A percentile compares a stretch with the other conserved stretches of the same genome.
These are phyloP conservation scores for Ophioderma brevispina DNA, from an alignment of 35 echinoderm and acorn worm genomes.

Conservation along the genomic window DNA sequence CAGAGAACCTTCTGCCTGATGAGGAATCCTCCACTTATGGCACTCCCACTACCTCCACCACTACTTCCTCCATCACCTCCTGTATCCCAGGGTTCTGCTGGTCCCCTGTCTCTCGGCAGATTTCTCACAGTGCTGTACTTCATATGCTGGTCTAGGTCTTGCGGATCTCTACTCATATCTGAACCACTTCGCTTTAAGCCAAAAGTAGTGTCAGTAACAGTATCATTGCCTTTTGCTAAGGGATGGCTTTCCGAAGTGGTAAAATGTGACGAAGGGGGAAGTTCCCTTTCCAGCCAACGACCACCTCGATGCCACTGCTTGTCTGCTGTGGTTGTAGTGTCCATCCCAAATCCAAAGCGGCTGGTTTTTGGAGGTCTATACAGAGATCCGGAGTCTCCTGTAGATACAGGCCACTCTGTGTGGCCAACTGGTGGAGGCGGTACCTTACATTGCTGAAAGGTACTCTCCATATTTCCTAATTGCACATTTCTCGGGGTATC, in stretches of 20 bases:
- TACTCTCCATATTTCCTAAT: constrained; percentile 1
- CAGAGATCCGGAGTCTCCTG: too few relatives aligned
- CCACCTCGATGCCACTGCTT: not conserved
- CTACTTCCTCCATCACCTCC: not conserved
- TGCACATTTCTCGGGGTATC: constrained; percentile 12
- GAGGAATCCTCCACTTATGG: not conserved
- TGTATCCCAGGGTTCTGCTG: not conserved
- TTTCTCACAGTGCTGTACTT: not conserved
- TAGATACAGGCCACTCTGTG: not conserved
- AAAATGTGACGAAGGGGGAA: not conserved
- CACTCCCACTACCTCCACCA: not conserved
- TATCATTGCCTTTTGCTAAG: not conserved
- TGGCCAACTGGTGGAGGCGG: not conserved
- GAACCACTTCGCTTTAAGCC: not conserved
- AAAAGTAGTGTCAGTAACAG: not conserved
- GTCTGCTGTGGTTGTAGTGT: not conserved
- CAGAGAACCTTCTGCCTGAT: not conserved
- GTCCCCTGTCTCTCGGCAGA: not conserved
- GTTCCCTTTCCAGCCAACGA: not conserved
- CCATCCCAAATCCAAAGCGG: not conserved
- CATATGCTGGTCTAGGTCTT: not conserved
- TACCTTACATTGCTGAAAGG: not conserved
- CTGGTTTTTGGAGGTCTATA: too few relatives aligned
- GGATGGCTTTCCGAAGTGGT: not conserved
- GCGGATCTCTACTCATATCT: not conserved